These are phyloP conservation scores for Heliconius eleuchia DNA, from an alignment of 1,140 invertebrate genomes.

Conservation along the genomic window DNA sequence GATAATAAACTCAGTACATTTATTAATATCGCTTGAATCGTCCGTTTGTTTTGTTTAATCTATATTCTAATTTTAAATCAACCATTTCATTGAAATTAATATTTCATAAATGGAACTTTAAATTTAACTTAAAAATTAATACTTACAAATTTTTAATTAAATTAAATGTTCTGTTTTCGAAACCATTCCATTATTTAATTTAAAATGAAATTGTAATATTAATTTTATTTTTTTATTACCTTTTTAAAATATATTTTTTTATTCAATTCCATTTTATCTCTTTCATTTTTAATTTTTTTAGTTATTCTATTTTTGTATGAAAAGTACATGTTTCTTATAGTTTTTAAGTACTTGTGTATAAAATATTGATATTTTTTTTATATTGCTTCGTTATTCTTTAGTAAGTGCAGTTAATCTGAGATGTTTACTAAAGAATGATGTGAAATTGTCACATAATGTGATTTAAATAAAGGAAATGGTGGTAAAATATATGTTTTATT, in stretches of 20 bases:
- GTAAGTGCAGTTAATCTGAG: constrained; percentile 8
- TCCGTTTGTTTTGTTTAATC: not conserved
- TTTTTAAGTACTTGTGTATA: not conserved
- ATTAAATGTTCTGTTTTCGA: not conserved
- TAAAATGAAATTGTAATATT: not conserved
- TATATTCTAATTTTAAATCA: not conserved
- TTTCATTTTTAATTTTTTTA: not conserved
- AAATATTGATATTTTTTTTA: not conserved
- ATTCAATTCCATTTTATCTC: not conserved
- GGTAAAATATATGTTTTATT: constrained; percentile 24
- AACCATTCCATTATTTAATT: not conserved
- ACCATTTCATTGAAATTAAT: not conserved
- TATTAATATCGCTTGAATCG: not conserved
- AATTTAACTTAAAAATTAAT: not conserved
- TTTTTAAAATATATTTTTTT: too few species aligned
- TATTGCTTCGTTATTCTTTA: constrained; percentile 8
- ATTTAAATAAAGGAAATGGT: constrained; percentile 27
- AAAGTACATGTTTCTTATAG: constrained; percentile 1
- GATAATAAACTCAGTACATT: constrained; percentile 38
- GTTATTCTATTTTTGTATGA: not conserved
- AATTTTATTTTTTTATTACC: not conserved
- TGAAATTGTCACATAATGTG: constrained; percentile 13
- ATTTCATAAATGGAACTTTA: too few species aligned
- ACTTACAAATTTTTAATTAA: not conserved
- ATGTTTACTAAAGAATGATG: constrained; percentile 29